A percentile compares a stretch with the other conserved stretches of the same genome.
These are phyloP conservation scores for Labia minor DNA, from an alignment of 2,888 invertebrate species.

Conservation along the genomic window DNA sequence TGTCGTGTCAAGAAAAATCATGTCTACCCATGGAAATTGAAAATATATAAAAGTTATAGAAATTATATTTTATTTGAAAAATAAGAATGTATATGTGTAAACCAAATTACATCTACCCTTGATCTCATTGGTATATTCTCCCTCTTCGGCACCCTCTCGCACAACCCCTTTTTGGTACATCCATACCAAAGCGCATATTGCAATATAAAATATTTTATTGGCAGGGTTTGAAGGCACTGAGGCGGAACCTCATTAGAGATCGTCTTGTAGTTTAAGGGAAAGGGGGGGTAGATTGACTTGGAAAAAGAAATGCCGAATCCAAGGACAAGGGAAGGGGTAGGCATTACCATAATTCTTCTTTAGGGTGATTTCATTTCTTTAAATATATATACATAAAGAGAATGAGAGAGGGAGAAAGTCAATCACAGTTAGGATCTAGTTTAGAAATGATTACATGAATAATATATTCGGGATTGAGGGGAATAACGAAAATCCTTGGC, in stretches of 20 bases:
- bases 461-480: background rate
- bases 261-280: background rate
- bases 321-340: background rate
- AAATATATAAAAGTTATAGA: background rate
- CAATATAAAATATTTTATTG: conserved; percentile 13
- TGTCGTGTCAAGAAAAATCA: too few species aligned
- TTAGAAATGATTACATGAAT: conserved; percentile 4
- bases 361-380: conserved; percentile 7
- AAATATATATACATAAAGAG: conserved; percentile 13
- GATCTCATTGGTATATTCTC: background rate
- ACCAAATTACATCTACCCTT: background rate
- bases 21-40: too few species aligned
- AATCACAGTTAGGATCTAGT: conserved; percentile 1
- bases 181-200: background rate
- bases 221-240: conserved; percentile 6
- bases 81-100: background rate
- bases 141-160: background rate
- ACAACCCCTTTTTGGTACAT: background rate
- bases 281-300: conserved; percentile 2
- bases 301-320: background rate
- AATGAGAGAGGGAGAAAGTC: background rate
- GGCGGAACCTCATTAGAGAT: conserved; percentile 13
- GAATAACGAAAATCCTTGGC: background rate
- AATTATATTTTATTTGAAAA: background rate
- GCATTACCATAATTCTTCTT: conserved; percentile 8